A percentile compares a stretch with the other conserved stretches of the same genome.
Conservation (phyloP, 1,140 invertebrate species). For the Neodiprion pinetum region DNA sequence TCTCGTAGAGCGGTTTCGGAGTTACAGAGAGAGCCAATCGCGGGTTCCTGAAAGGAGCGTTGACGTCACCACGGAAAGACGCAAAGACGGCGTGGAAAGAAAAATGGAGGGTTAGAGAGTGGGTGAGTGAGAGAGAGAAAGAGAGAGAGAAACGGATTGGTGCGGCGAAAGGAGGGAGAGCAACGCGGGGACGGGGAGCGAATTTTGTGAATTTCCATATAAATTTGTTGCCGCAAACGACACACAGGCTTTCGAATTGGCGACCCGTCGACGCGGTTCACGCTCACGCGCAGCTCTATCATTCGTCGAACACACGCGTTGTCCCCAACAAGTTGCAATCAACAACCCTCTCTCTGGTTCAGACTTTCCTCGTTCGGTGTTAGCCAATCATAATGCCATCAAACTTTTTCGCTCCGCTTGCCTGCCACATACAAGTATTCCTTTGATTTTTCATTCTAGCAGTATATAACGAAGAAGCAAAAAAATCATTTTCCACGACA, state of each 20-base stretch:
- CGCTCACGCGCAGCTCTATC: background rate
- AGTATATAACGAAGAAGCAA: background rate
- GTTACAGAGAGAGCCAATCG: too few relatives aligned
- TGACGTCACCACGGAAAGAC: slow-evolving; percentile 24
- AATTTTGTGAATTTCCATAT: slow-evolving; percentile 51
- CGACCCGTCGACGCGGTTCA: slow-evolving; percentile 6
- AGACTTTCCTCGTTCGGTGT: background rate
- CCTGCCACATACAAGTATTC: background rate
- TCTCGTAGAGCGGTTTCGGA: too few relatives aligned
- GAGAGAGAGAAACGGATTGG: background rate
- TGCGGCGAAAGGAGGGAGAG: background rate
- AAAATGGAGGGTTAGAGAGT: slow-evolving; percentile 8
- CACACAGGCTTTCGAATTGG: slow-evolving; percentile 24
- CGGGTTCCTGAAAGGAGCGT: too few relatives aligned
- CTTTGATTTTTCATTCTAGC: too few relatives aligned
- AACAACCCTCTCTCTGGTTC: slow-evolving; percentile 17
- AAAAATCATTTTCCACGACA: background rate
- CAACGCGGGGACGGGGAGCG: slow-evolving; percentile 31
- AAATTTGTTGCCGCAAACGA: slow-evolving; percentile 42
- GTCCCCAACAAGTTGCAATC: slow-evolving; percentile 28
- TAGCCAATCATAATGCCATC: slow-evolving; percentile 16
- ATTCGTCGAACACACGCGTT: slow-evolving; percentile 9
- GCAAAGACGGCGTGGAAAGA: slow-evolving; percentile 23
- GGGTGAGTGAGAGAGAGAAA: background rate
- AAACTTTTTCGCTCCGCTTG: slow-evolving; percentile 6